Conservation (phyloP, 53 echinoderm and acorn worm species). For the Henricia sp. region DNA sequence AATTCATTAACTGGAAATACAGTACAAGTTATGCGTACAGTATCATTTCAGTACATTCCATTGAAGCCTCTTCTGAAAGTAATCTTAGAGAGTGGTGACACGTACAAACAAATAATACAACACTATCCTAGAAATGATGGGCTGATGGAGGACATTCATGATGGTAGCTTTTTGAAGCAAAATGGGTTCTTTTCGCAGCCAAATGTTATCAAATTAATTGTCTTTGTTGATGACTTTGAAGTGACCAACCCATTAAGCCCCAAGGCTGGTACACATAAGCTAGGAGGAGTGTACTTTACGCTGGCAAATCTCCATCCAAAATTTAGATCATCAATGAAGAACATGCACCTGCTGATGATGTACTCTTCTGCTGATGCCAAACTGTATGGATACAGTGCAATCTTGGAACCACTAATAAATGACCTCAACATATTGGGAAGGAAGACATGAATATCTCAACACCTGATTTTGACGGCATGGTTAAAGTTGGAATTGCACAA, state of each 20-base stretch:
- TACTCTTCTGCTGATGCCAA: constrained; percentile 67
- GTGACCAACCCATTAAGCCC: constrained; percentile 67
- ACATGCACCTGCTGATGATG: constrained; percentile 57
- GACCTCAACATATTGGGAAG: constrained; percentile 17
- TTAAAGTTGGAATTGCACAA: constrained; percentile 8
- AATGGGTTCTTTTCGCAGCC: neutral
- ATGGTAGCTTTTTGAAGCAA: constrained; percentile 11
- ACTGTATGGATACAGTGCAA: constrained; percentile 34
- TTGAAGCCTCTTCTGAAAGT: constrained; percentile 38
- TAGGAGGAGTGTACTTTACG: constrained; percentile 67
- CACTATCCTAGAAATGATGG: constrained; percentile 41
- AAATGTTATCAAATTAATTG: neutral
- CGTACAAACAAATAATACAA: constrained; percentile 24
- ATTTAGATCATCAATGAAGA: constrained; percentile 55
- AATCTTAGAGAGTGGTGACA: constrained; percentile 60
- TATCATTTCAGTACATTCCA: constrained; percentile 68
- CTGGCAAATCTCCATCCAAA: constrained; percentile 67
- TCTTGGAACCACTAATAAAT: constrained; percentile 45
- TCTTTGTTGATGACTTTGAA: too few relatives aligned
- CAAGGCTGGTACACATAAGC: constrained; percentile 64
- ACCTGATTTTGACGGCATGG: constrained; percentile 3
- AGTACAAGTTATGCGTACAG: constrained; percentile 32
- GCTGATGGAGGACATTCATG: constrained; percentile 21
- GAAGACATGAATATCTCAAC: neutral
- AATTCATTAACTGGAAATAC: constrained; percentile 48